phyloP scores from a whole-genome alignment of 2,888 invertebrate genomes.

The Monoplex corrugatus region DNA sequence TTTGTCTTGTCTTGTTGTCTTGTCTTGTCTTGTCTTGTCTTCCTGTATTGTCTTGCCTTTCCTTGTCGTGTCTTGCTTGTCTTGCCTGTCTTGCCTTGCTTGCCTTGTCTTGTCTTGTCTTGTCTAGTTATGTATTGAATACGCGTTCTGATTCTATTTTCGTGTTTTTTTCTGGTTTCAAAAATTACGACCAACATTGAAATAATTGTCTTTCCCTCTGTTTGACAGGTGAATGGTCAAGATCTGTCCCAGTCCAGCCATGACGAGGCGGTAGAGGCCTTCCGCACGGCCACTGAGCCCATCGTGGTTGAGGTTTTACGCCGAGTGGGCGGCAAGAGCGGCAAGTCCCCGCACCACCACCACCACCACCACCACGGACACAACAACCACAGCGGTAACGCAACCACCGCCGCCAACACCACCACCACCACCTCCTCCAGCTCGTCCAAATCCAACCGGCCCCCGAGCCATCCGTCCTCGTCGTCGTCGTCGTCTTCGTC shows the following conservation, averaged over 20 bases:
- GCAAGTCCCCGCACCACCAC: neutral
- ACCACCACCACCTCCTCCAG: neutral
- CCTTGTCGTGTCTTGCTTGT: neutral
- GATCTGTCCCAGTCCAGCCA: slow-evolving; percentile 80
- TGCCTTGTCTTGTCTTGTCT: no score
- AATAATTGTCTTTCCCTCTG: neutral
- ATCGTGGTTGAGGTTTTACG: slow-evolving; percentile 81
- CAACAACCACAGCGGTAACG: neutral
- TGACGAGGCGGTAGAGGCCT: slow-evolving; percentile 81
- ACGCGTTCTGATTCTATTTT: no score
- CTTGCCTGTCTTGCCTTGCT: no score
- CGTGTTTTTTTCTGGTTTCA: no score
- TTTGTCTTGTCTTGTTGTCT: no score
- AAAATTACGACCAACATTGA: no score
- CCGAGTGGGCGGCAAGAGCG: slow-evolving; percentile 66
- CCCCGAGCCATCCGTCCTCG: neutral
- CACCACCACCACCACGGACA: neutral
- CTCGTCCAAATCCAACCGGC: neutral
- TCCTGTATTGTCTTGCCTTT: neutral
- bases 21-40: no score
- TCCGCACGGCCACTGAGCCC: slow-evolving; percentile 80
- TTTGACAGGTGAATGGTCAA: slow-evolving; percentile 81
- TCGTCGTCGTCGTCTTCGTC: slow-evolving; percentile 21
- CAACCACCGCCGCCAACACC: neutral
- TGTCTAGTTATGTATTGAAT: no score